A percentile compares a stretch with the other conserved stretches of the same genome.
Evolutionary conservation across 2,797 vertebrate genomes (phyloP).

Genomic region (Lateolabrax maculatus): DNA sequence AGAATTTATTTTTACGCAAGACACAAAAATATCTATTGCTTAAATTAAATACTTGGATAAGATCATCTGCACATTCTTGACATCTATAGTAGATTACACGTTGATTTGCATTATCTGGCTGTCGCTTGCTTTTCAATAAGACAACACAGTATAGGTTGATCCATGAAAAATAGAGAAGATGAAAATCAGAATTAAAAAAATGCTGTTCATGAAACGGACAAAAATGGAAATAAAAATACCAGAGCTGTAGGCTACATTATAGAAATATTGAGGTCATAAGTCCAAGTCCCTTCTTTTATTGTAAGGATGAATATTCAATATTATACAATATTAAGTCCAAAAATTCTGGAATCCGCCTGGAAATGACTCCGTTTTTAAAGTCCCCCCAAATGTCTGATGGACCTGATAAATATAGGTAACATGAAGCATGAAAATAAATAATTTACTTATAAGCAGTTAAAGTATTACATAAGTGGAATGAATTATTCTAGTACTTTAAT

Average conservation of each 20-base stretch:
- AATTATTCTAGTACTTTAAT: not conserved
- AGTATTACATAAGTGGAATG: not conserved
- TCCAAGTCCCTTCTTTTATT: not conserved
- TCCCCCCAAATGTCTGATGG: not conserved
- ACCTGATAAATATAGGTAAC: not conserved
- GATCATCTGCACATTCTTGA: constrained; percentile 10
- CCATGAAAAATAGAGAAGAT: not conserved
- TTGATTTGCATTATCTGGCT: not conserved
- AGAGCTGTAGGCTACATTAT: not conserved
- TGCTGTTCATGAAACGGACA: not conserved
- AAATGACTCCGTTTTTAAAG: not conserved
- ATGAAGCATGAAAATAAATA: not conserved
- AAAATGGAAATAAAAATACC: not conserved
- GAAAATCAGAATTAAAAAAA: not conserved
- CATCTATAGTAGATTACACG: not conserved
- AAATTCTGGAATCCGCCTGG: not conserved
- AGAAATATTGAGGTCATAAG: not conserved
- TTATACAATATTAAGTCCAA: not conserved
- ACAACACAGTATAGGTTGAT: constrained; percentile 45
- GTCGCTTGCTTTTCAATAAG: not conserved
- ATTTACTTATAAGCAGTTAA: no score
- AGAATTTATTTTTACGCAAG: constrained; percentile 11
- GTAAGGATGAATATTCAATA: not conserved
- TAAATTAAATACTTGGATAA: constrained; percentile 14
- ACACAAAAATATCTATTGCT: constrained; percentile 14